Conservation (phyloP, 1,140 invertebrate species). For the Cydia amplana region DNA sequence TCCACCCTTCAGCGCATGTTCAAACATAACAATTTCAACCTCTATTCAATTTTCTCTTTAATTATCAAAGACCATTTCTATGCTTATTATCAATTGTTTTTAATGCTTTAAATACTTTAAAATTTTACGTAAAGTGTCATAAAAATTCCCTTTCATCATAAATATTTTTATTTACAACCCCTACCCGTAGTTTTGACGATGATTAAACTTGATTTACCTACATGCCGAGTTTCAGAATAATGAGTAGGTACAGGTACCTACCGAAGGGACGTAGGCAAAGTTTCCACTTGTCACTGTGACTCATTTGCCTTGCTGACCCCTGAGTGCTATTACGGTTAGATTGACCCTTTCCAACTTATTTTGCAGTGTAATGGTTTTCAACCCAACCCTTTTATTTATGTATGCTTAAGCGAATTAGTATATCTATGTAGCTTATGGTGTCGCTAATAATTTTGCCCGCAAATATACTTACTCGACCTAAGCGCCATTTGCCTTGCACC, state of each 20-base stretch:
- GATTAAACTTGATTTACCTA: background rate
- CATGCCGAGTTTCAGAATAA: background rate
- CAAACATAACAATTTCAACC: no score
- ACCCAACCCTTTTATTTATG: slow-evolving; percentile 4
- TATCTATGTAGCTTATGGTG: background rate
- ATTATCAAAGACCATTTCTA: no score
- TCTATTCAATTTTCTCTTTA: no score
- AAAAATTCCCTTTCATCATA: no score
- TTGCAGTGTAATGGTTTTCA: slow-evolving; percentile 8
- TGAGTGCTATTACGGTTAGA: slow-evolving; percentile 15
- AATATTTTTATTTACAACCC: background rate
- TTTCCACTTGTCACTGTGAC: slow-evolving; percentile 18
- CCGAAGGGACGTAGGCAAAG: background rate
- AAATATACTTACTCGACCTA: no score
- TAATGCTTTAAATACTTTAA: no score
- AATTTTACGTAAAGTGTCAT: no score
- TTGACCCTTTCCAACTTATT: slow-evolving; percentile 21
- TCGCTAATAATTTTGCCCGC: background rate
- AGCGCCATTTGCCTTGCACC: no score
- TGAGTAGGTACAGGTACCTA: background rate
- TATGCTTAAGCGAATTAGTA: background rate
- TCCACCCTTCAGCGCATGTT: no score
- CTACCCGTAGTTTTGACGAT: background rate
- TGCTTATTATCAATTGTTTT: no score
- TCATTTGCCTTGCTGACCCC: background rate